These are phyloP conservation scores for Drosophila sp. DNA, from an alignment of 1,140 invertebrate species.

Conservation along the genomic window DNA sequence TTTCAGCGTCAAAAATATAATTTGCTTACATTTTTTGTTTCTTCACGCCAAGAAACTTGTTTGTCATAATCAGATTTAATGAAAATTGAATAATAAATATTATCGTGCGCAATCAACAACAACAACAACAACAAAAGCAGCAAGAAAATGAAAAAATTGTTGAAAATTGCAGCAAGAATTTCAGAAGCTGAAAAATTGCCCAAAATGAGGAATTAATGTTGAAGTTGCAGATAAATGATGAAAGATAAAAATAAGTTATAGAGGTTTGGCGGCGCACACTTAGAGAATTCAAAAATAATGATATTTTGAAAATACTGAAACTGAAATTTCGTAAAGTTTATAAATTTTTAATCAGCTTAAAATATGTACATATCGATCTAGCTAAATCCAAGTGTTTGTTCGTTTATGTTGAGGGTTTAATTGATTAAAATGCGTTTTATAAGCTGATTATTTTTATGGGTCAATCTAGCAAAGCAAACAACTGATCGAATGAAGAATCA, in stretches of 20 bases:
- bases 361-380: no score
- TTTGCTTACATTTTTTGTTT: constrained; percentile 59
- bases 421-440: no score
- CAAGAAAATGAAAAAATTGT: constrained; percentile 55
- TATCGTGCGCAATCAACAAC: constrained; percentile 54
- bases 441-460: no score
- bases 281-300: no score
- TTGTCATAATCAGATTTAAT: constrained; percentile 74
- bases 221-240: constrained; percentile 15
- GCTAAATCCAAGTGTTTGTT: no score
- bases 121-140: constrained; percentile 55
- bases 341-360: no score
- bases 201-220: constrained; percentile 17
- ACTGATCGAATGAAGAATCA: no score
- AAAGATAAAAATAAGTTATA: constrained; percentile 11
- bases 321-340: neutral
- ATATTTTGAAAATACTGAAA: neutral
- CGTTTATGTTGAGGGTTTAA: no score
- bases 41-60: constrained; percentile 49
- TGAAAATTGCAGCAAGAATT: constrained; percentile 61
- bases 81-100: constrained; percentile 81
- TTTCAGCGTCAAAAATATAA: constrained; percentile 74
- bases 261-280: neutral
- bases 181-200: constrained; percentile 37
- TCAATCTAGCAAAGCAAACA: no score